Evolutionary conservation across 1,140 invertebrate species (phyloP).

Genomic region (Stegodyphus dumicola): DNA sequence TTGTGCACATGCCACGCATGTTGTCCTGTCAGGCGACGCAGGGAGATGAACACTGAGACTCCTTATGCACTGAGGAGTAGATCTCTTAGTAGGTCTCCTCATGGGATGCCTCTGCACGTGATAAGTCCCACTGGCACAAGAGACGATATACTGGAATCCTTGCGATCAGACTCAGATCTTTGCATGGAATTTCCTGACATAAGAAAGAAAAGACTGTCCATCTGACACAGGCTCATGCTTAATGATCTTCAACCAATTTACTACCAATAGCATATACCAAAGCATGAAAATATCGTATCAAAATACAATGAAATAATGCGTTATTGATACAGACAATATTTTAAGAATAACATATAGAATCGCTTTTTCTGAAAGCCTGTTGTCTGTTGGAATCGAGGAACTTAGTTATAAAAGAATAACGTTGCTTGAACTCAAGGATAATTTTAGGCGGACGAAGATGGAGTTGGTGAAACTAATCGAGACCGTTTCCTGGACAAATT

Average conservation of each 20-base stretch:
- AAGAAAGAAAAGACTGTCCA: constrained; percentile 65
- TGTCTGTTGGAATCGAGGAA: too few relatives aligned
- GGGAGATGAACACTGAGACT: constrained; percentile 65
- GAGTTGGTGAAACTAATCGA: too few relatives aligned
- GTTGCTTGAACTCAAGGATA: too few relatives aligned
- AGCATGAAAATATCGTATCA: too few relatives aligned
- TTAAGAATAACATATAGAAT: too few relatives aligned
- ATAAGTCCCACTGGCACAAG: constrained; percentile 65
- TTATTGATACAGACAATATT: too few relatives aligned
- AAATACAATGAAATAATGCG: too few relatives aligned
- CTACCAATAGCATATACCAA: background rate
- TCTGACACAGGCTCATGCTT: constrained; percentile 62
- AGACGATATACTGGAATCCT: constrained; percentile 64
- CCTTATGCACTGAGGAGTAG: constrained; percentile 77
- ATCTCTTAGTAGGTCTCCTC: constrained; percentile 79
- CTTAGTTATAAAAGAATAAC: too few relatives aligned
- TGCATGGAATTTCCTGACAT: constrained; percentile 63
- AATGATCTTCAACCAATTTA: constrained; percentile 53
- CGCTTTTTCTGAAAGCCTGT: too few relatives aligned
- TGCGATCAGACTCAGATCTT: constrained; percentile 63
- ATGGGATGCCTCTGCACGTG: constrained; percentile 77
- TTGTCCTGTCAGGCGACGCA: constrained; percentile 69
- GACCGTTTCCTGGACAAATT: too few relatives aligned
- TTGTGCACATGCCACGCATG: constrained; percentile 53
- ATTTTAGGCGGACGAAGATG: too few relatives aligned